These are phyloP conservation scores for Ifrita kowaldi DNA, from an alignment of 2,113 vertebrate species.

Conservation along the genomic window DNA sequence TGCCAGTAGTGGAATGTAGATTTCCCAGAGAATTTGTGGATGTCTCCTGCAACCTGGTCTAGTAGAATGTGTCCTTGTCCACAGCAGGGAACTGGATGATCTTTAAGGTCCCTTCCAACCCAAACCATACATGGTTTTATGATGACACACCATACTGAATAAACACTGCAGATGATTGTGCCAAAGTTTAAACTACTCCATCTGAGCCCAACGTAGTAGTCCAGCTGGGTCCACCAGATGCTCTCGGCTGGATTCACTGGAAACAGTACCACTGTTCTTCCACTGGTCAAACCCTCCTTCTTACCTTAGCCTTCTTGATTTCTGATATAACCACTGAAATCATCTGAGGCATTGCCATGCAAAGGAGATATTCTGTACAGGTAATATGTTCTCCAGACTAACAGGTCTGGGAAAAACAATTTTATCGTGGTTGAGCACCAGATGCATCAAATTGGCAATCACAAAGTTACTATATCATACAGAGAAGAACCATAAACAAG, in stretches of 20 bases:
- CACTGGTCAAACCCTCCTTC: background rate
- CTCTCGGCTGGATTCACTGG: background rate
- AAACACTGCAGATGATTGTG: background rate
- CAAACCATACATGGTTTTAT: background rate
- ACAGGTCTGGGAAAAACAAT: background rate
- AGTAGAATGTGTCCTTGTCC: background rate
- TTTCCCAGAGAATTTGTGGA: background rate
- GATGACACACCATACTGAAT: background rate
- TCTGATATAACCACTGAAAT: background rate
- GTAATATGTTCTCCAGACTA: background rate
- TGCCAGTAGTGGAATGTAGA: background rate
- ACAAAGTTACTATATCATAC: background rate
- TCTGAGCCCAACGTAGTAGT: background rate
- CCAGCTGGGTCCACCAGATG: conserved; percentile 7
- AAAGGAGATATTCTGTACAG: background rate
- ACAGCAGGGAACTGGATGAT: background rate
- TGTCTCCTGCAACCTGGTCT: background rate
- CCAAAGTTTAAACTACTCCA: background rate
- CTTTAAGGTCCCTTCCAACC: background rate
- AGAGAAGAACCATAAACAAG: background rate
- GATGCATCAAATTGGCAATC: background rate
- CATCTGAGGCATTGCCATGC: background rate
- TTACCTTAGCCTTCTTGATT: background rate
- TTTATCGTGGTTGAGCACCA: background rate
- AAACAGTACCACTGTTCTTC: background rate